Evolutionary conservation across 2,113 vertebrate genomes (phyloP), one percentile per base, ranked within the genome.

Genomic region (Mustela lutreola): DNA sequence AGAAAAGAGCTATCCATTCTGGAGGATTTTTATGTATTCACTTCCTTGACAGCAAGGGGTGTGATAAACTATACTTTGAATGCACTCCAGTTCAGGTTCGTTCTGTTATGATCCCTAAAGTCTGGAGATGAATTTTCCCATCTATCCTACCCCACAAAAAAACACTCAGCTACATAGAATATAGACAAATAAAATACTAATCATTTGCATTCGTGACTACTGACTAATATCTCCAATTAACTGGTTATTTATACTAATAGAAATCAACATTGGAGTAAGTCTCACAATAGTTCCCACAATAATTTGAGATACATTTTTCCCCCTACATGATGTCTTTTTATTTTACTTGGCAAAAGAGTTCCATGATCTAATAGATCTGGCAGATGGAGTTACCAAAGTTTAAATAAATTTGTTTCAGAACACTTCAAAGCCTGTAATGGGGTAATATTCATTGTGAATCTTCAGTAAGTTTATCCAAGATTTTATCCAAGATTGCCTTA

Each of bases 191-290:
- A 62, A 91, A 92, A 87, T 42, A n/a, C 1, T 28, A 36, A 73
- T 89, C 11, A 62, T 11, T 86, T 82, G 2, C 10, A 93, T 58
- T 53, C 15, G 39, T 33, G 7, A 62, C 31, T 62, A 76, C n/a
- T 82, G 96, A 86, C 8, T 75, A 73, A n/a, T 82, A 60, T 93
- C 21, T 82, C 39, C 60, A 75, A 60, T 73, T 82, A 79, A 89
- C 62, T 62, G 5, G 1, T 73, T 89, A 53, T 58, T 96, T 78
- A 90, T 36, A 80, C 2, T 28, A 90, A 92, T 26, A 78, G 15
- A 83, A 87, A 92, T 70, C 24, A 79, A 70, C 58, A 63, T 50
- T 93, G 33, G 5, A 86, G 31, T 56, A 89, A 89, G 28, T 60
- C 18, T 12, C 7, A 2, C 3, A 70, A 39, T 24, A 78, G 2